Evolutionary conservation across 2,113 vertebrate species (phyloP), one percentile per base, ranked within the genome.

Genomic region (Psophia crepitans): DNA sequence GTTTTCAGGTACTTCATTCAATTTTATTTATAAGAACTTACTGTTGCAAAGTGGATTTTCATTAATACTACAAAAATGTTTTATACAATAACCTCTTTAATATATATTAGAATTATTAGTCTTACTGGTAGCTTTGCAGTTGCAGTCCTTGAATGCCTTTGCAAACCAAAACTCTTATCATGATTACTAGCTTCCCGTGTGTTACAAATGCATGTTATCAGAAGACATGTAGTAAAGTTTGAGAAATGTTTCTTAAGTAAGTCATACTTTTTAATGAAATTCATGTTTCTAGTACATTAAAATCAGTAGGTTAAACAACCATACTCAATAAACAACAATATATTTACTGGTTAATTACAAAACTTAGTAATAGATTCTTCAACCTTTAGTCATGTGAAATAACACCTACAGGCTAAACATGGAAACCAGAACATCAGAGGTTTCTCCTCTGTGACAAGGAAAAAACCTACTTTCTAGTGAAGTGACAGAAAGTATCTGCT

Each of bases 341-440:
- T 26, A 56, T 4, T 83, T 83, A 24, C 26, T 18, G 9, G 39
- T 76, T 56, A 89, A 79, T n/a, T 30, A 33, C 9, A 60, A 69
- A 74, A 70, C 30, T 68, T 63, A 53, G 66, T 37, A 46, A 63
- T 5, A 80, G 37, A 70, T 48, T 66, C 32, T 43, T 43, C 53
- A 74, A 48, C 16, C 15, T 77, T 79, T 32, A 65, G 23, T 39
- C 12, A 61, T 4, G 24, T 16, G 10, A 30, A 78, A 30, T 39
- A 61, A 70, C 5, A 60, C 1, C 39, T 69, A 37, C 1, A 69
- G 58, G 26, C 11, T 76, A 89, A 68, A 68, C 0, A 0, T 6
- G 9, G 14, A 43, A 91, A n/a, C 6, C 19, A 58, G 35, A 23
- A 71, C 68, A 28, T 17, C 19, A 68, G n/a, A 83, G 4, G 6